Base-by-base conservation (phyloP, 2,797 vertebrate species). In the Pipistrellus kuhlii region DNA sequence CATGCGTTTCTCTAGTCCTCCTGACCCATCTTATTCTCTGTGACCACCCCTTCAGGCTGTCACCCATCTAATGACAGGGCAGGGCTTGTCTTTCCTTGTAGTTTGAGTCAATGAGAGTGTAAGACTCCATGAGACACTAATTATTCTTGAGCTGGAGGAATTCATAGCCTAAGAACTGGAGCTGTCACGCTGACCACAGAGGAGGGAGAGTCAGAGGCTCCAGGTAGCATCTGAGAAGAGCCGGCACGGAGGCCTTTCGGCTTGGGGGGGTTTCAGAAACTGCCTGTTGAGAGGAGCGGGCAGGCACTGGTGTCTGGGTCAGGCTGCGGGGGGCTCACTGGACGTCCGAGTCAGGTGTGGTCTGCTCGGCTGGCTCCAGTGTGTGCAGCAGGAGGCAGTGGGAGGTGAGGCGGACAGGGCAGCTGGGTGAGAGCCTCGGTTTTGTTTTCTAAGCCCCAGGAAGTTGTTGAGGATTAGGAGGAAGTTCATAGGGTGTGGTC, bases 201-300 rank as follows among this genome's bases (percentile, higher is more conserved):
- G 76, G 30, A n/a, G 4, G 5, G 44, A 21, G 73, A 11, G 0
- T 6, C 9, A 20, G 13, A 20, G 13, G 13, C 27, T 68, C 18
- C 21, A 18, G 0, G 9, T 3, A 41, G 35, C 46, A 9, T 8
- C 38, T 72, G 41, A 66, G 38, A 73, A 5, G 15, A 21, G n/a
- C 17, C 15, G 27, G 38, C n/a, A 0, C 0, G 25, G 46, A 17
- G 55, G 35, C 41, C 0, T 38, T 35, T 44, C 18, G 41, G 53
- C 32, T 21, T 20, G 27, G 75, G 32, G 62, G 38, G 1, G n/a
- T 25, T 55, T 27, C 71, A 12, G 15, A 83, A 46, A 25, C 41
- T 48, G 38, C 11, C 30, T 0, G 2, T 4, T n/a, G 64, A n/a
- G 78, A 27, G 30, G 48, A 8, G 12, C 4, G 38, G 38, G 44